phyloP scores from a whole-genome alignment of 2,113 vertebrate species.

The Coreoperca whiteheadi region DNA sequence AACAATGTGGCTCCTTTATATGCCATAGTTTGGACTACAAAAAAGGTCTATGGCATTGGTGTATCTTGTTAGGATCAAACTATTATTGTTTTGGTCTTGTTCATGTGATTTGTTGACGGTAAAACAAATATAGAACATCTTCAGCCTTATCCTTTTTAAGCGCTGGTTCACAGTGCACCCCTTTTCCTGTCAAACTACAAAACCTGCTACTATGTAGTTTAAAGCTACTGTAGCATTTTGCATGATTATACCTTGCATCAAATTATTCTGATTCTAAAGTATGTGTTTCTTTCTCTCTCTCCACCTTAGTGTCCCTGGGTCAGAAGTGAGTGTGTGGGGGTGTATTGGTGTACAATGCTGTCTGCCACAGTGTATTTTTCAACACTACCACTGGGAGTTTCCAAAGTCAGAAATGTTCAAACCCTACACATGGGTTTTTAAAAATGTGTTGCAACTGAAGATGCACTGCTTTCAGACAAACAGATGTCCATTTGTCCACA shows the following conservation, averaged over 20 bases:
- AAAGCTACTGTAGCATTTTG: background rate
- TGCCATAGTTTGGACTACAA: background rate
- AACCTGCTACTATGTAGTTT: background rate
- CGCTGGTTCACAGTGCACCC: too few relatives aligned
- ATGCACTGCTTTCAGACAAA: constrained; percentile 39
- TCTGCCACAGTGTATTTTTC: background rate
- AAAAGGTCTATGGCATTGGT: too few relatives aligned
- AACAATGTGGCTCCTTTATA: background rate
- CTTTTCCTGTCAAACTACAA: background rate
- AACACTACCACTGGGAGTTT: constrained; percentile 14
- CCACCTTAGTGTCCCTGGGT: background rate
- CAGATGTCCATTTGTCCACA: constrained; percentile 50
- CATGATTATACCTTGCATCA: background rate
- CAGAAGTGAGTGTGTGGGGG: background rate
- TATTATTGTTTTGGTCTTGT: too few relatives aligned
- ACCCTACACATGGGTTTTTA: constrained; percentile 9
- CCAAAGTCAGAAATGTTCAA: constrained; percentile 29
- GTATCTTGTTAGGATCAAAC: background rate
- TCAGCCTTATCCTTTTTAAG: too few relatives aligned
- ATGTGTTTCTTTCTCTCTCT: background rate
- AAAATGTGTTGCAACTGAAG: constrained; percentile 35
- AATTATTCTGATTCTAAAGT: background rate
- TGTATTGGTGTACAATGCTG: background rate
- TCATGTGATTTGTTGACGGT: too few relatives aligned
- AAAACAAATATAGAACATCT: too few relatives aligned